phyloP scores from a whole-genome alignment of 2,797 vertebrate genomes.

The Siniperca obscura region DNA sequence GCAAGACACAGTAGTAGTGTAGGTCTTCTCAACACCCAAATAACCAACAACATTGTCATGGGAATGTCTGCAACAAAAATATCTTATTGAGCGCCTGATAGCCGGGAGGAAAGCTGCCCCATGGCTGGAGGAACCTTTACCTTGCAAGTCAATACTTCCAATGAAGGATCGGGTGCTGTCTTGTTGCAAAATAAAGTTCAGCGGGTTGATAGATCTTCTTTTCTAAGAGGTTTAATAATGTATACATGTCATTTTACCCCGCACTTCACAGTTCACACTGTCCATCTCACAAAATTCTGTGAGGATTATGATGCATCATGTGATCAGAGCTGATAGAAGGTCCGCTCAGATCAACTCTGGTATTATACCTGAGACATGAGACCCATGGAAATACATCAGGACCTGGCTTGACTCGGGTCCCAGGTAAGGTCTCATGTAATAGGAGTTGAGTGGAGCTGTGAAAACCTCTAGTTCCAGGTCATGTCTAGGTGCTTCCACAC shows the following conservation, averaged over 20 bases:
- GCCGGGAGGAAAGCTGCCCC: neutral
- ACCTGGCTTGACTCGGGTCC: neutral
- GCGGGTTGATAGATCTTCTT: neutral
- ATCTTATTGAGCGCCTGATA: constrained; percentile 2
- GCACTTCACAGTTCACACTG: neutral
- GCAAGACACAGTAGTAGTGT: constrained; percentile 2
- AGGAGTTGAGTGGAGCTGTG: neutral
- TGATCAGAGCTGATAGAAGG: neutral
- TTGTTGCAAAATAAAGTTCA: neutral
- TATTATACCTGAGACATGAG: neutral
- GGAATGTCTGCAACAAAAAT: constrained; percentile 17
- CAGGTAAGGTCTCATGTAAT: neutral
- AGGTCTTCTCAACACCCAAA: constrained; percentile 5
- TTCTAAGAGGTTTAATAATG: neutral
- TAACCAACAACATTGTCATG: constrained; percentile 16
- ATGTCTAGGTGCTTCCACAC: neutral
- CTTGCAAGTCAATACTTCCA: constrained; percentile 2
- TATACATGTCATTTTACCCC: neutral
- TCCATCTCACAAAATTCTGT: neutral
- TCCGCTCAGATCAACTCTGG: neutral
- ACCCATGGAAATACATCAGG: neutral
- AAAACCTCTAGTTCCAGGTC: neutral
- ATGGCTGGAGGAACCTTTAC: neutral
- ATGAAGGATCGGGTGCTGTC: neutral
- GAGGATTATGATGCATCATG: neutral